phyloP scores from a whole-genome alignment of 2,113 vertebrate genomes.

The Brachyhypopomus occidentalis region DNA sequence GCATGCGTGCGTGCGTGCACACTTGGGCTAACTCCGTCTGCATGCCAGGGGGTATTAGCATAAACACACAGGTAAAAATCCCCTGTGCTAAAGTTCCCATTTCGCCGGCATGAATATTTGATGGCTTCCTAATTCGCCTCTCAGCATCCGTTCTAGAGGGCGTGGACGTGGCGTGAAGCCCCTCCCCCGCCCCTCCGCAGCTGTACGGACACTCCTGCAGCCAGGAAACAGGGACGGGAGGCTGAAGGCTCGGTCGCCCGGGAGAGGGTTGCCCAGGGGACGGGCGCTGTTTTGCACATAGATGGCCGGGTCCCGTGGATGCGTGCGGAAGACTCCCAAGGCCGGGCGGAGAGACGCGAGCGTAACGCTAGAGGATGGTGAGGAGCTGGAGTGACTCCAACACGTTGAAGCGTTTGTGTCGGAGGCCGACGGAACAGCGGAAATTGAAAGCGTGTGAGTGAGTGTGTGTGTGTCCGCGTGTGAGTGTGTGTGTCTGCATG shows the following conservation, averaged over 20 bases:
- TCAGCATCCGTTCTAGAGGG: conserved; percentile 11
- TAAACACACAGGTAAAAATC: conserved; percentile 48
- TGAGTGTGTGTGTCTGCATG: too few relatives aligned
- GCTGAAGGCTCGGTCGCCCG: too few relatives aligned
- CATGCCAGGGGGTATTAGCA: conserved; percentile 31
- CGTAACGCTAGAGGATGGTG: not conserved
- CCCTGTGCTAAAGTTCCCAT: conserved; percentile 37
- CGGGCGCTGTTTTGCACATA: too few relatives aligned
- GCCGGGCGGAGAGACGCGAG: too few relatives aligned
- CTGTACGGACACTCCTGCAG: too few relatives aligned
- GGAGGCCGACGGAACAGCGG: not conserved
- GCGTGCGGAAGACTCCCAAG: too few relatives aligned
- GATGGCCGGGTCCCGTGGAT: too few relatives aligned
- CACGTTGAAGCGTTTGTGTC: conserved; percentile 16
- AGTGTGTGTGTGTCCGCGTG: too few relatives aligned
- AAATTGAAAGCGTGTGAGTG: conserved; percentile 17
- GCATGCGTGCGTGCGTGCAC: conserved; percentile 12
- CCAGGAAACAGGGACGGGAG: too few relatives aligned
- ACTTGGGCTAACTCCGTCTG: not conserved
- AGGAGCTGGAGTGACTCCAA: conserved; percentile 12
- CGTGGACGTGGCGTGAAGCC: too few relatives aligned
- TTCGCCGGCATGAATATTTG: conserved; percentile 52
- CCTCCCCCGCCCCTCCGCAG: too few relatives aligned
- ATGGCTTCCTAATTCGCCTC: conserved; percentile 27
- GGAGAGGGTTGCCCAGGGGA: too few relatives aligned